Conservation (phyloP, 2,888 invertebrate genomes). For the Diarsia rubi region DNA sequence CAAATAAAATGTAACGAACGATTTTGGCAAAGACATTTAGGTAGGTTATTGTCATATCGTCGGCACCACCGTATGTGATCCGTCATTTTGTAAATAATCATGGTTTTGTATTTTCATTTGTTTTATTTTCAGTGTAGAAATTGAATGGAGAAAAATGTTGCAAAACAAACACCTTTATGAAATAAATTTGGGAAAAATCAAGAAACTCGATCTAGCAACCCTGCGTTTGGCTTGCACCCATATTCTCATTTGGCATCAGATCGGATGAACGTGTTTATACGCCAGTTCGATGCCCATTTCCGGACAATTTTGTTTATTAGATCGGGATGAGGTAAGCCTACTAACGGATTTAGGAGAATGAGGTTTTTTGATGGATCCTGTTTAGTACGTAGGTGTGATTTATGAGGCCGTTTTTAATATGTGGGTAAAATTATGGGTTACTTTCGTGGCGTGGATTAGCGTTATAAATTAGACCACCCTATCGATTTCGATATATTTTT, state of each 20-base stretch:
- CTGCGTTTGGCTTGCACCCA: slow-evolving; percentile 50
- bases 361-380: slow-evolving; percentile 40
- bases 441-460: slow-evolving; percentile 2
- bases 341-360: slow-evolving; percentile 16
- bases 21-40: too few species aligned
- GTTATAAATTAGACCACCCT: slow-evolving; percentile 17
- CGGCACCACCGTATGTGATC: too few species aligned
- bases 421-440: slow-evolving; percentile 1
- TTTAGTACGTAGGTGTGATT: slow-evolving; percentile 22
- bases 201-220: neutral
- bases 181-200: neutral
- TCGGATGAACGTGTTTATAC: slow-evolving; percentile 46
- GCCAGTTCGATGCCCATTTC: slow-evolving; percentile 57
- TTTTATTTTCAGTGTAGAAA: neutral
- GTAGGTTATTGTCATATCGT: too few species aligned
- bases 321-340: slow-evolving; percentile 52
- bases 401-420: slow-evolving; percentile 11
- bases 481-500: too few species aligned
- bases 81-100: neutral
- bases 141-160: neutral
- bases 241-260: slow-evolving; percentile 54
- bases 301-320: slow-evolving; percentile 52
- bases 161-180: neutral
- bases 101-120: neutral
- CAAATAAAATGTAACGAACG: too few species aligned